Evolutionary conservation across 1,140 invertebrate species (phyloP).

Genomic region (Pogonomyrmex californicus): DNA sequence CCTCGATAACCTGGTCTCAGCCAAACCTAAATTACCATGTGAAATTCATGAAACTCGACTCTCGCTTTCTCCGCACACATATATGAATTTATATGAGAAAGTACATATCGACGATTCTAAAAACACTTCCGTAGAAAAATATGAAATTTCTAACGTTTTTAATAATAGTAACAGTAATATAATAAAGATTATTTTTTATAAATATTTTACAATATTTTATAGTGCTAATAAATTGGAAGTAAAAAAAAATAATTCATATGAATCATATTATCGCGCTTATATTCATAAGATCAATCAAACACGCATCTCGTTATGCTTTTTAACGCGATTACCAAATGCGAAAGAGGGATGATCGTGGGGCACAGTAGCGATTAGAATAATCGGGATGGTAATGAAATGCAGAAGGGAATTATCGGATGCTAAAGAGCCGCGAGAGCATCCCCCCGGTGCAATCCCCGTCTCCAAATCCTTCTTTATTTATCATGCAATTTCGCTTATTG

Average conservation of each 20-base stretch:
- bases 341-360: slow-evolving; percentile 48
- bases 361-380: slow-evolving; percentile 71
- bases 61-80: background rate
- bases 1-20: slow-evolving; percentile 11
- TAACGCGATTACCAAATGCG: slow-evolving; percentile 24
- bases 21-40: slow-evolving; percentile 29
- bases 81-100: slow-evolving; percentile 12
- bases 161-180: background rate
- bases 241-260: background rate
- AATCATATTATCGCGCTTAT: background rate
- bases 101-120: background rate
- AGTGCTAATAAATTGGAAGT: background rate
- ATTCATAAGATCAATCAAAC: slow-evolving; percentile 17
- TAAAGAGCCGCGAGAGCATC: slow-evolving; percentile 70
- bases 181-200: slow-evolving; percentile 13
- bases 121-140: background rate
- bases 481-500: slow-evolving; percentile 50
- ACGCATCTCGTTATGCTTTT: slow-evolving; percentile 3
- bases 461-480: slow-evolving; percentile 48
- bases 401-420: slow-evolving; percentile 70
- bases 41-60: slow-evolving; percentile 30
- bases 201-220: slow-evolving; percentile 4
- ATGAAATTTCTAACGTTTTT: background rate
- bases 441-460: slow-evolving; percentile 8
- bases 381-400: slow-evolving; percentile 70